Evolutionary conservation across 2,113 vertebrate genomes (phyloP).

Genomic region (Strix uralensis): DNA sequence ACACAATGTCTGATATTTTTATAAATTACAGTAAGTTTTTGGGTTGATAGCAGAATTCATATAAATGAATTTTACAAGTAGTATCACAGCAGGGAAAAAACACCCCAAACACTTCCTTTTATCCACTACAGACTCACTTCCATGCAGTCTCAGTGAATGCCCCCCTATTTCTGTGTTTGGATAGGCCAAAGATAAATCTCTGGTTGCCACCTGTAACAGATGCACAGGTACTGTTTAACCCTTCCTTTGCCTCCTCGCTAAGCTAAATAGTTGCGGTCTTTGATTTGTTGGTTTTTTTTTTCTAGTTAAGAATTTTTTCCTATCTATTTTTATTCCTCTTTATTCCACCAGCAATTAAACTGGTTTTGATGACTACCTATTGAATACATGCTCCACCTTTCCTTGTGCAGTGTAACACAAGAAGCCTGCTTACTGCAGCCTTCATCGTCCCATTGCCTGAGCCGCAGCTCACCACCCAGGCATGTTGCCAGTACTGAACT

Average conservation of each 20-base stretch:
- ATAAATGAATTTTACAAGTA: neutral
- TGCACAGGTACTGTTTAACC: neutral
- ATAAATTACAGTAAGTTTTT: neutral
- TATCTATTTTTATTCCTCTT: neutral
- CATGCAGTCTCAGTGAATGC: neutral
- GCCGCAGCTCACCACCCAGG: rapidly evolving
- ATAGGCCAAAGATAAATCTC: neutral
- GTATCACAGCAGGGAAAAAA: rapidly evolving
- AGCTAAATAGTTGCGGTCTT: neutral
- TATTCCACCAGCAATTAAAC: neutral
- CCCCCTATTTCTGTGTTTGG: neutral
- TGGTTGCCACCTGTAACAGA: neutral
- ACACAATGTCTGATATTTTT: rapidly evolving
- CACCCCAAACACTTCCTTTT: neutral
- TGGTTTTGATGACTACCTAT: neutral
- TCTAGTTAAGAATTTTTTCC: rapidly evolving
- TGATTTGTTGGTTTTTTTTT: no score
- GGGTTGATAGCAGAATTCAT: neutral
- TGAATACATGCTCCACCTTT: neutral
- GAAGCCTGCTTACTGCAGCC: neutral
- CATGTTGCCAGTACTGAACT: rapidly evolving
- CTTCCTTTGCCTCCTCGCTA: neutral
- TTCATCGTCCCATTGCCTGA: rapidly evolving
- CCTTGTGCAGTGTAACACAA: neutral
- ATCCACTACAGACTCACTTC: neutral